Evolutionary conservation across 2,113 vertebrate genomes (phyloP), one percentile per base, ranked within the genome.

Genomic region (Lophotis ruficrista): DNA sequence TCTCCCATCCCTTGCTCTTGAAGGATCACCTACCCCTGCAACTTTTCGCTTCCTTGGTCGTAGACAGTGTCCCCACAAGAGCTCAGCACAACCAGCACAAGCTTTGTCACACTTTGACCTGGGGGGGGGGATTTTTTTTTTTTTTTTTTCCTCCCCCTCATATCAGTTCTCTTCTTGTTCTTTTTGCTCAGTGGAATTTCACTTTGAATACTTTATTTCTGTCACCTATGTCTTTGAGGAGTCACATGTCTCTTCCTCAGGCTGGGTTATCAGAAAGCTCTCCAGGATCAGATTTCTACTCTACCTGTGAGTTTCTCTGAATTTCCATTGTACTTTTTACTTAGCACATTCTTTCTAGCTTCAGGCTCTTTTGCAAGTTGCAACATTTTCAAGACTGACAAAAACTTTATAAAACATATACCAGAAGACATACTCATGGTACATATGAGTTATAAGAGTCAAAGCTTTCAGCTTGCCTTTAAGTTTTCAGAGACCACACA

Each of bases 401-500:
- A 86, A 81, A 78, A 24, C 18, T 23, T 87, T 6, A 66, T 21
- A n/a, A 47, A 86, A 81, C 21, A 35, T 38, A 7, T 1, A 54
- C 7, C 51, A 89, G 68, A 90, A 69, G 28, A 81, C 21, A 50
- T 1, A 41, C 1, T 83, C 16, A 35, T 51, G n/a, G 64, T 56
- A 38, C 20, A 16, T 10, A 7, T 11, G 75, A 88, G 15, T 72
- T 83, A 56, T 20, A 15, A 61, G 57, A 83, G 50, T 30, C 86
- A 77, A 86, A 90, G 28, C 24, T 65, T 82, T 35, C 30, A 51
- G 43, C 7, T 64, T 35, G 12, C 37, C 31, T 85, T 79, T 87
- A 56, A 57, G 14, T 75, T 90, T 83, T 51, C 75, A 73, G 79
- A 89, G 85, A 93, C 91, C 94, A 96, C 91, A 93, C 95, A 86